Evolutionary conservation across 2,888 invertebrate species (phyloP).

Genomic region (Prosapia bicincta): DNA sequence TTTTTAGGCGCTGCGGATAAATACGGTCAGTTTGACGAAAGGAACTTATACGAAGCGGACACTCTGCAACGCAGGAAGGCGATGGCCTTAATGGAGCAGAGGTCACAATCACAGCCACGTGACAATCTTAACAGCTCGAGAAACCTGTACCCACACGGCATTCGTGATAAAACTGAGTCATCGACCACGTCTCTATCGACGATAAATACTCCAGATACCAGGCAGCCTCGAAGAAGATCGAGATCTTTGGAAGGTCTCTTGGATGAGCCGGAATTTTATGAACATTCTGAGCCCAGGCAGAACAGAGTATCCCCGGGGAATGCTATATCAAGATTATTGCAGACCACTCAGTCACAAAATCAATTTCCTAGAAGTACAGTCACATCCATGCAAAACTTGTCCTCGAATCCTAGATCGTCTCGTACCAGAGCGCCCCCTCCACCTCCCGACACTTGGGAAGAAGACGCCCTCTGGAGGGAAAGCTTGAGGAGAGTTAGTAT

Average conservation of each 20-base stretch:
- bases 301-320: slow-evolving; percentile 33
- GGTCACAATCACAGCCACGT: slow-evolving; percentile 43
- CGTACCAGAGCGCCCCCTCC: slow-evolving; percentile 30
- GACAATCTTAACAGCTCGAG: slow-evolving; percentile 41
- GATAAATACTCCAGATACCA: slow-evolving; percentile 12
- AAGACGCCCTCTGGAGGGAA: slow-evolving; percentile 78
- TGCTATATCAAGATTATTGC: slow-evolving; percentile 35
- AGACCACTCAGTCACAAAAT: slow-evolving; percentile 32
- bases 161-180: slow-evolving; percentile 44
- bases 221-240: slow-evolving; percentile 46
- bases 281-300: slow-evolving; percentile 19
- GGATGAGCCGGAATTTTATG: slow-evolving; percentile 47
- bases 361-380: slow-evolving; percentile 19
- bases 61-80: slow-evolving; percentile 50
- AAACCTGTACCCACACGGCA: slow-evolving; percentile 47
- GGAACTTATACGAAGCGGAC: slow-evolving; percentile 69
- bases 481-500: slow-evolving; percentile 74
- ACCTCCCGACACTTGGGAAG: slow-evolving; percentile 67
- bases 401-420: slow-evolving; percentile 19
- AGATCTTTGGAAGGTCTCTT: slow-evolving; percentile 58
- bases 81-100: slow-evolving; percentile 33
- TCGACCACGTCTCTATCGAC: slow-evolving; percentile 28
- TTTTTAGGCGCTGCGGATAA: slow-evolving; percentile 45
- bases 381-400: slow-evolving; percentile 15
- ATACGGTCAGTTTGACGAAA: slow-evolving; percentile 55